A percentile compares a stretch with the other conserved stretches of the same genome.
Evolutionary conservation across 2,888 invertebrate genomes (phyloP).

Genomic region (Unio delphinus): DNA sequence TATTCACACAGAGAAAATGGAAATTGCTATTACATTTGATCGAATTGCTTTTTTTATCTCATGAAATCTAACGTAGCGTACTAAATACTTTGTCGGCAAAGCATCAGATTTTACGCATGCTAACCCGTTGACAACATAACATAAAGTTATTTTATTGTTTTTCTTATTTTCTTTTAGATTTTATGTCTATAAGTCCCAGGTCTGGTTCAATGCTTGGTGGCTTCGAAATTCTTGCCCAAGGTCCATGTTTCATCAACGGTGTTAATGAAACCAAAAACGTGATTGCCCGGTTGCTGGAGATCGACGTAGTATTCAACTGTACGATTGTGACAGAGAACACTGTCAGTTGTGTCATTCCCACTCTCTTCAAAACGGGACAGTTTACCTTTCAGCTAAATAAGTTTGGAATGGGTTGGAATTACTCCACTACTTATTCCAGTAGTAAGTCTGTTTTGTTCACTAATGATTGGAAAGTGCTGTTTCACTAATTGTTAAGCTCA

Average conservation of each 20-base stretch:
- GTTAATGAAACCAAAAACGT: conserved; percentile 3
- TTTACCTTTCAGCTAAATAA: conserved; percentile 33
- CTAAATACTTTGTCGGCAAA: too few species aligned
- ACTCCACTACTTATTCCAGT: conserved; percentile 25
- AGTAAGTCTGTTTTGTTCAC: conserved; percentile 7
- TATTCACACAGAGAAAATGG: too few species aligned
- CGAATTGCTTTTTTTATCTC: too few species aligned
- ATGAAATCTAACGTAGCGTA: too few species aligned
- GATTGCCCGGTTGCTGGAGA: conserved; percentile 35
- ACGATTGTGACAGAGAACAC: conserved; percentile 11
- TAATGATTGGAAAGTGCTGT: too few species aligned
- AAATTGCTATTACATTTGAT: too few species aligned
- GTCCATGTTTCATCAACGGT: conserved; percentile 45
- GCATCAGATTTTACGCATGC: too few species aligned
- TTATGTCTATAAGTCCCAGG: conserved; percentile 29
- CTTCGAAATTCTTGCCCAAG: conserved; percentile 37
- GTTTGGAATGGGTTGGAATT: conserved; percentile 38
- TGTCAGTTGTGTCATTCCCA: conserved; percentile 46
- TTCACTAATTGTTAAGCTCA: too few species aligned
- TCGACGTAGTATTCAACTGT: conserved; percentile 42
- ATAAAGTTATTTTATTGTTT: not conserved
- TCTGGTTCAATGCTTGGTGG: conserved; percentile 50
- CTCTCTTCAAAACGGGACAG: conserved; percentile 46
- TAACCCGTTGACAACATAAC: too few species aligned
- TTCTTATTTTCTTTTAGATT: conserved; percentile 26